These are phyloP conservation scores for Atrichornis clamosus DNA, from an alignment of 2,113 vertebrate genomes.

Conservation along the genomic window DNA sequence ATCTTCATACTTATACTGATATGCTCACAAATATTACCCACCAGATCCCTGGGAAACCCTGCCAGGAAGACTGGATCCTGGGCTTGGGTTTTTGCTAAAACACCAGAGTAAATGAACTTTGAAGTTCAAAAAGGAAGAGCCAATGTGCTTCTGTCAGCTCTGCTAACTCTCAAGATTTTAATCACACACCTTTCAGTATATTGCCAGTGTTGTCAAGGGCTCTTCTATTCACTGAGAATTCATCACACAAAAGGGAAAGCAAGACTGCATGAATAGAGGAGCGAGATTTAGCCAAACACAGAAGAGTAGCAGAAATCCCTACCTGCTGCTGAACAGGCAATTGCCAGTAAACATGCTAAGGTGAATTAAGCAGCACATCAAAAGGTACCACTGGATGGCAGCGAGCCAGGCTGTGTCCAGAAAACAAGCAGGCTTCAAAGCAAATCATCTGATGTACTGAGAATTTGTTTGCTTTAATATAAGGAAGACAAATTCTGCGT, in stretches of 20 bases:
- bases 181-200: background rate
- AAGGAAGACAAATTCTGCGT: background rate
- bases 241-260: background rate
- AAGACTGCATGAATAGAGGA: fast-evolving
- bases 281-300: background rate
- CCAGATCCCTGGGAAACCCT: background rate
- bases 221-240: too few species aligned
- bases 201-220: background rate
- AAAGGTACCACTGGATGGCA: background rate
- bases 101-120: background rate
- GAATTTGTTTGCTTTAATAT: background rate
- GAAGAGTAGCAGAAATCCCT: too few species aligned
- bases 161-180: background rate
- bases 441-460: background rate
- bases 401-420: background rate
- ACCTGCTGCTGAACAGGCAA: background rate
- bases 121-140: background rate
- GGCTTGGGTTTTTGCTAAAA: background rate
- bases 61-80: background rate
- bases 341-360: background rate
- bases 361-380: background rate
- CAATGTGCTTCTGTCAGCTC: background rate
- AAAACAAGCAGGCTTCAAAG: background rate
- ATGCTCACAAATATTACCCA: background rate
- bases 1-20: background rate